These are phyloP conservation scores for Dryomyza anilis DNA, from an alignment of 2,888 invertebrate species.

Conservation along the genomic window DNA sequence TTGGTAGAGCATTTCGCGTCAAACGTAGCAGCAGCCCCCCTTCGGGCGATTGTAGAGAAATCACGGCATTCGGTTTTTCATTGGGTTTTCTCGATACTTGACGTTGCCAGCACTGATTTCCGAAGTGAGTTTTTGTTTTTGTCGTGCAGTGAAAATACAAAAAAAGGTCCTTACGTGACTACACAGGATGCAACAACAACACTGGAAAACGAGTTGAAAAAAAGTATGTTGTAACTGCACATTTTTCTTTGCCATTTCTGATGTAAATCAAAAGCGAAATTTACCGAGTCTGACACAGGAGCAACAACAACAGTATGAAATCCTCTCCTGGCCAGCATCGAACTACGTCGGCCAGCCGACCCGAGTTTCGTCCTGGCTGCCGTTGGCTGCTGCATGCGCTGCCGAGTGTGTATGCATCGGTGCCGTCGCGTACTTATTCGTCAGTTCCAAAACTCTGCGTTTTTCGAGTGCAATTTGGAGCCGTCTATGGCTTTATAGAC, in stretches of 20 bases:
- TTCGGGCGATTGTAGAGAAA: background rate
- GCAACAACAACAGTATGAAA: background rate
- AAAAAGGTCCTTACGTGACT: background rate
- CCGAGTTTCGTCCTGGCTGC: background rate
- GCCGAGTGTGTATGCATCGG: constrained; percentile 7
- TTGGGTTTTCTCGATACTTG: too few relatives aligned
- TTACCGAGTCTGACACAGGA: background rate
- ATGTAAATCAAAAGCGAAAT: too few relatives aligned
- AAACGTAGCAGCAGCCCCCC: too few relatives aligned
- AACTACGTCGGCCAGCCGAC: background rate
- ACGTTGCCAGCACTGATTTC: too few relatives aligned
- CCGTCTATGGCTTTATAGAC: too few relatives aligned
- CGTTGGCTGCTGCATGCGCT: constrained; percentile 10
- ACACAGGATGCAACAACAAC: background rate
- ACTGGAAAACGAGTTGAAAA: background rate
- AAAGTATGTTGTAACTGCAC: constrained; percentile 1
- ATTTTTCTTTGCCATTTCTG: too few relatives aligned
- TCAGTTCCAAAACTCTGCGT: too few relatives aligned
- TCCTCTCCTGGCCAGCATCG: background rate
- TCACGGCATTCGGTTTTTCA: too few relatives aligned
- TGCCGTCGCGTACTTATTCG: too few relatives aligned
- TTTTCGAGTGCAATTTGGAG: too few relatives aligned
- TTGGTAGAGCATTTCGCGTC: background rate
- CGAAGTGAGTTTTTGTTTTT: too few relatives aligned
- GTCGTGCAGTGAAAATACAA: too few relatives aligned